Evolutionary conservation across 2,888 invertebrate species (phyloP).

Genomic region (Pollenia angustigena): DNA sequence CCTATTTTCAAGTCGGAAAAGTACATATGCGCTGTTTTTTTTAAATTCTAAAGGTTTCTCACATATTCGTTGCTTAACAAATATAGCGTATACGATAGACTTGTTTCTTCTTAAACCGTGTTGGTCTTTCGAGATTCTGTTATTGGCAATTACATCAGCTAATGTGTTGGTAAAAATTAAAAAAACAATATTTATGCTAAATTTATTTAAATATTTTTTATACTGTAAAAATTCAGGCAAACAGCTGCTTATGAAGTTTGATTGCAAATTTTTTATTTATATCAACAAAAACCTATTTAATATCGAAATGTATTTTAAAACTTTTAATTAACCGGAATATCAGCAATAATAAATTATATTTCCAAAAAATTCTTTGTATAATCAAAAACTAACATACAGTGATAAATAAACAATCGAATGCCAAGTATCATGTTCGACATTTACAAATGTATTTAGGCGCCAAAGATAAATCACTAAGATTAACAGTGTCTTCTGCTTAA

Average conservation of each 20-base stretch:
- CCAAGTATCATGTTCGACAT: slow-evolving; percentile 53
- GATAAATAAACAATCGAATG: slow-evolving; percentile 33
- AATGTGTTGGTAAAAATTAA: background rate
- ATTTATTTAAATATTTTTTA: too few species aligned
- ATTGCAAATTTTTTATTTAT: too few species aligned
- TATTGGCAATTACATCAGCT: too few species aligned
- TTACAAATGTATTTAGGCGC: slow-evolving; percentile 63
- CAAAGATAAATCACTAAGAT: slow-evolving; percentile 62
- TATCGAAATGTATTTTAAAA: background rate
- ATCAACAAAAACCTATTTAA: too few species aligned
- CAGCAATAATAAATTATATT: background rate
- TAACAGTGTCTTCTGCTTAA: slow-evolving; percentile 32
- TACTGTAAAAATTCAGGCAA: background rate
- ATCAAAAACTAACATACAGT: background rate
- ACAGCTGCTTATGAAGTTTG: background rate
- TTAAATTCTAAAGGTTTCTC: too few species aligned
- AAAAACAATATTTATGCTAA: background rate
- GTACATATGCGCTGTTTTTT: too few species aligned
- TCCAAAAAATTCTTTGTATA: background rate
- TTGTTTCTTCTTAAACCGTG: too few species aligned
- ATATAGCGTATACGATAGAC: too few species aligned
- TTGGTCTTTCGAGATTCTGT: too few species aligned
- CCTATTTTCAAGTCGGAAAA: too few species aligned
- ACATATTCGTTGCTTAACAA: too few species aligned
- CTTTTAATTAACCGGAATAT: background rate